Conservation (phyloP, 2,113 vertebrate genomes). For the Myiopsitta monachus region DNA sequence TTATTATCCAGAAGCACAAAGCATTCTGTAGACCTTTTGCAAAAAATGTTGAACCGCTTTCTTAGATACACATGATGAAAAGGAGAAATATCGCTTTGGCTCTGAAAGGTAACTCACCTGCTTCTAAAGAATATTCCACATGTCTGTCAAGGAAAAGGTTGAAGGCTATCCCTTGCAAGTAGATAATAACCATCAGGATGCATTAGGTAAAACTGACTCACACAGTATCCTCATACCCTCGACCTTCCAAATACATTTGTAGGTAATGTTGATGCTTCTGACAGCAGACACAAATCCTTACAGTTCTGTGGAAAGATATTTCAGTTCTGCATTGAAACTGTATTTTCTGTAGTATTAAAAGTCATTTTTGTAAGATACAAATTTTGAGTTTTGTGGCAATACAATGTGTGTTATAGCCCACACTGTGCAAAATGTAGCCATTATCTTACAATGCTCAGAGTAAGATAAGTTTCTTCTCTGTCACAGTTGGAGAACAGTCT, state of each 20-base stretch:
- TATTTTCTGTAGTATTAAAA: neutral
- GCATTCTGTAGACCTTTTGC: neutral
- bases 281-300: conserved; percentile 22
- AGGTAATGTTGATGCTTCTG: neutral
- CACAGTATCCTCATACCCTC: neutral
- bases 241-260: conserved; percentile 21
- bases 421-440: neutral
- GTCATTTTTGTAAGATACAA: neutral
- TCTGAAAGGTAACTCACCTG: neutral
- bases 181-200: neutral
- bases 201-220: neutral
- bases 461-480: neutral
- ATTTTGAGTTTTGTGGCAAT: neutral
- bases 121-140: neutral
- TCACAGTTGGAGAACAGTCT: neutral
- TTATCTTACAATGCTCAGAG: neutral
- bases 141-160: neutral
- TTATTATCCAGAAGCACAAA: neutral
- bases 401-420: neutral
- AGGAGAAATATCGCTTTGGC: neutral
- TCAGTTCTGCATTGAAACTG: neutral
- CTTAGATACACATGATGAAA: neutral
- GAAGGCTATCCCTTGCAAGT: neutral
- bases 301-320: neutral
- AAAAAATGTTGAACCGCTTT: neutral